These are phyloP conservation scores for Chiroxiphia lanceolata DNA, from an alignment of 2,797 vertebrate genomes.

Conservation along the genomic window DNA sequence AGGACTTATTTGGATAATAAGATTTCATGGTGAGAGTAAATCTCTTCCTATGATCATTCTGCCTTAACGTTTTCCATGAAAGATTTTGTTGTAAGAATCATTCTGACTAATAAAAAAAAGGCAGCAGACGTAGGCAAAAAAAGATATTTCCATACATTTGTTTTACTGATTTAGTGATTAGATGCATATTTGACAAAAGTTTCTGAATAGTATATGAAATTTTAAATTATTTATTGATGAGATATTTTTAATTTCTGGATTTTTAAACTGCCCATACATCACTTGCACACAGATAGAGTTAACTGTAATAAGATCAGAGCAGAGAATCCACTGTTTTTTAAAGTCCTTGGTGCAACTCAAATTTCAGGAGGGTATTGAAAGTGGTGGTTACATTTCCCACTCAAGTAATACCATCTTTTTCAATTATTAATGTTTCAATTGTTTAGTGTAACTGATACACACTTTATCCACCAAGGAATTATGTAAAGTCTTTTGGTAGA, in stretches of 20 bases:
- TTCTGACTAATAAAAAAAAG: not conserved
- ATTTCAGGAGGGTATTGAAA: not conserved
- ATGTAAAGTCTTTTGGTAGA: not conserved
- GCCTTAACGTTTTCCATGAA: slow-evolving; percentile 12
- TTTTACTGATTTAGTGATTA: not conserved
- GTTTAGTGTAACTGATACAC: not conserved
- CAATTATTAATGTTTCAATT: slow-evolving; percentile 19
- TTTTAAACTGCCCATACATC: not conserved
- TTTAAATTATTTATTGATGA: not conserved
- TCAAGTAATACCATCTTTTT: not conserved
- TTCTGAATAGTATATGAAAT: not conserved
- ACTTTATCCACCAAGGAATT: not conserved
- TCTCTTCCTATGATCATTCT: not conserved
- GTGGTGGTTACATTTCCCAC: not conserved
- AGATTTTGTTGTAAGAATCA: not conserved
- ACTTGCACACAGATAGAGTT: not conserved
- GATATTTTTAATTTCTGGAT: not conserved
- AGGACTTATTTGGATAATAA: slow-evolving; percentile 46
- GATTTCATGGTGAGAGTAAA: slow-evolving; percentile 10
- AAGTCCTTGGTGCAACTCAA: not conserved
- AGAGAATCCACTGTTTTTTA: not conserved
- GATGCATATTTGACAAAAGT: not conserved
- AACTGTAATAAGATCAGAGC: not conserved
- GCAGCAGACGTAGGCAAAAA: not conserved
- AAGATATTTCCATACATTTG: not conserved